These are phyloP conservation scores for Watsonalla cultraria DNA, from an alignment of 2,888 invertebrate species.

Conservation along the genomic window DNA sequence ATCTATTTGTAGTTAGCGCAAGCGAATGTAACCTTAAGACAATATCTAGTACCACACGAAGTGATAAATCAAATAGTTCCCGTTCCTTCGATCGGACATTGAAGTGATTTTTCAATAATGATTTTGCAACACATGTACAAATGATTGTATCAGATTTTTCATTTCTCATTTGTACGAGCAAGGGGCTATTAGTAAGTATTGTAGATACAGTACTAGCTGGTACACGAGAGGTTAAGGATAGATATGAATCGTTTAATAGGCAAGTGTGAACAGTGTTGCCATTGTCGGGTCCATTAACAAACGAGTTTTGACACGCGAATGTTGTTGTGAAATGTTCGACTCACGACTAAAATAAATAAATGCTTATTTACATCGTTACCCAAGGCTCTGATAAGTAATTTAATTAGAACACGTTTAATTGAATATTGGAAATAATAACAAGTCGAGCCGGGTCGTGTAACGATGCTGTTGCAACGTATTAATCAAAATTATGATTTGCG, in stretches of 20 bases:
- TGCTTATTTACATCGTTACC: slow-evolving; percentile 60
- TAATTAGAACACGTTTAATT: slow-evolving; percentile 64
- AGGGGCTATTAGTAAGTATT: slow-evolving; percentile 35
- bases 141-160: slow-evolving; percentile 29
- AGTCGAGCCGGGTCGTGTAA: slow-evolving; percentile 19
- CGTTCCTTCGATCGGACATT: not conserved
- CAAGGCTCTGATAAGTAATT: slow-evolving; percentile 61
- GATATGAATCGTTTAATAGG: slow-evolving; percentile 69
- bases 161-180: slow-evolving; percentile 30
- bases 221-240: slow-evolving; percentile 53
- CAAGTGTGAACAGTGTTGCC: slow-evolving; percentile 65
- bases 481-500: slow-evolving; percentile 54
- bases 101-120: slow-evolving; percentile 10
- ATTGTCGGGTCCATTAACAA: slow-evolving; percentile 65
- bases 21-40: not conserved
- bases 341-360: slow-evolving; percentile 68
- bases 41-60: not conserved
- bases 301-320: slow-evolving; percentile 71
- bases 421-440: slow-evolving; percentile 56
- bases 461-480: slow-evolving; percentile 48
- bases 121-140: slow-evolving; percentile 21
- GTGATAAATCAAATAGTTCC: not conserved
- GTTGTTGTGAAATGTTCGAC: slow-evolving; percentile 59
- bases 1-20: too few relatives aligned
- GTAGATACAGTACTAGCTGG: slow-evolving; percentile 35